phyloP scores from a whole-genome alignment of 1,140 invertebrate genomes.

The Eriosoma lanigerum region DNA sequence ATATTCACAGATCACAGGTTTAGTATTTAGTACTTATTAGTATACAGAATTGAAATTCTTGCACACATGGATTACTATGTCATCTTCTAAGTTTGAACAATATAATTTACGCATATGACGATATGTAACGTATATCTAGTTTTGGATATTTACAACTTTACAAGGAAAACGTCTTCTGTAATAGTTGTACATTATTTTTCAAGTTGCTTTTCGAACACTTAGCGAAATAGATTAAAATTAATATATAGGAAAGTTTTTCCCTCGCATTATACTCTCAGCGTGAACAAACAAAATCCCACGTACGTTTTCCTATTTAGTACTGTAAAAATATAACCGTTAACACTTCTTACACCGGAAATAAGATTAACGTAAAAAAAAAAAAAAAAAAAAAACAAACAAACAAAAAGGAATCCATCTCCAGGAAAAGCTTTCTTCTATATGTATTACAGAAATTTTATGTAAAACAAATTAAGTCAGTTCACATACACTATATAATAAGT shows the following conservation, averaged over 20 bases:
- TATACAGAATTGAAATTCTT: too few species aligned
- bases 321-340: constrained; percentile 20
- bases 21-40: too few species aligned
- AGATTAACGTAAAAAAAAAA: background rate
- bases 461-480: background rate
- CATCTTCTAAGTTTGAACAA: too few species aligned
- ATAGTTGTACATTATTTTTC: background rate
- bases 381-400: background rate
- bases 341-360: constrained; percentile 22
- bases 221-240: background rate
- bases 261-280: background rate
- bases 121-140: too few species aligned
- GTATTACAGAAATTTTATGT: background rate
- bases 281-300: constrained; percentile 37
- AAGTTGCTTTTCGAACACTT: background rate
- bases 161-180: too few species aligned
- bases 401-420: constrained; percentile 6
- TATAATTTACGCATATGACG: too few species aligned
- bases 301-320: background rate
- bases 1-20: too few species aligned
- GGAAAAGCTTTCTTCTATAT: constrained; percentile 5
- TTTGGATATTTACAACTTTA: too few species aligned
- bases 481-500: background rate
- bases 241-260: background rate
- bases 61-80: too few species aligned